These are phyloP conservation scores for Benthosema pterotum DNA, from an alignment of 2,797 vertebrate species.

Conservation along the genomic window DNA sequence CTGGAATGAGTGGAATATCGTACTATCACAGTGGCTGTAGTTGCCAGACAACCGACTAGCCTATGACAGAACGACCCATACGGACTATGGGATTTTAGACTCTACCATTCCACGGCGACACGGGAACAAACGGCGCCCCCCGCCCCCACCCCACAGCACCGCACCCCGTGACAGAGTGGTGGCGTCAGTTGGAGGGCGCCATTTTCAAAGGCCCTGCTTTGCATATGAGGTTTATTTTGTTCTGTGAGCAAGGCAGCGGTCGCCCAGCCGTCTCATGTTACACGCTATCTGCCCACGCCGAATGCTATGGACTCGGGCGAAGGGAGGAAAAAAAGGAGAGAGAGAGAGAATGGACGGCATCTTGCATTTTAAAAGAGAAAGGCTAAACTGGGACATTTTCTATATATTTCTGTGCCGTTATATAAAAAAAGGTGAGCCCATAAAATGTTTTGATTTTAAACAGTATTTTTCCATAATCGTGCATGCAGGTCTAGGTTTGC, in stretches of 20 bases:
- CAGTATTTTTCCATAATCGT: background rate
- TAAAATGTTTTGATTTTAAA: constrained; percentile 15
- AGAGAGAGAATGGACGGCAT: constrained; percentile 11
- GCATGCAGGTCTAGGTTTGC: background rate
- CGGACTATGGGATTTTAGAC: too few relatives aligned
- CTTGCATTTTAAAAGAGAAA: background rate
- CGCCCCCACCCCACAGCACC: constrained; percentile 1
- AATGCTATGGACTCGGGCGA: constrained; percentile 20
- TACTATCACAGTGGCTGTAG: background rate
- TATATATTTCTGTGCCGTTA: background rate
- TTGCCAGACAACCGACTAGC: background rate
- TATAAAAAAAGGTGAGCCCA: constrained; percentile 54
- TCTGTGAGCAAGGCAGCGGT: constrained; percentile 47
- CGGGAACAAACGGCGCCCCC: constrained; percentile 46
- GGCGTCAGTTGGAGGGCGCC: constrained; percentile 68
- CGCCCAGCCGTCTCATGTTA: constrained; percentile 64
- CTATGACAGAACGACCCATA: too few relatives aligned
- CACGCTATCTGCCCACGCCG: constrained; percentile 34
- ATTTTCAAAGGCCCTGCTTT: constrained; percentile 73
- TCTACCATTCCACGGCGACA: constrained; percentile 1
- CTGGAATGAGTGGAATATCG: background rate
- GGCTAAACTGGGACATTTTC: too few relatives aligned
- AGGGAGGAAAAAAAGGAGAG: too few relatives aligned
- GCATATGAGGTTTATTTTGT: constrained; percentile 65
- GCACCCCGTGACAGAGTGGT: constrained; percentile 43